A percentile compares a stretch with the other conserved stretches of the same genome.
Evolutionary conservation across 2,113 vertebrate species (phyloP).

Genomic region (Myrmecophaga tridactyla): DNA sequence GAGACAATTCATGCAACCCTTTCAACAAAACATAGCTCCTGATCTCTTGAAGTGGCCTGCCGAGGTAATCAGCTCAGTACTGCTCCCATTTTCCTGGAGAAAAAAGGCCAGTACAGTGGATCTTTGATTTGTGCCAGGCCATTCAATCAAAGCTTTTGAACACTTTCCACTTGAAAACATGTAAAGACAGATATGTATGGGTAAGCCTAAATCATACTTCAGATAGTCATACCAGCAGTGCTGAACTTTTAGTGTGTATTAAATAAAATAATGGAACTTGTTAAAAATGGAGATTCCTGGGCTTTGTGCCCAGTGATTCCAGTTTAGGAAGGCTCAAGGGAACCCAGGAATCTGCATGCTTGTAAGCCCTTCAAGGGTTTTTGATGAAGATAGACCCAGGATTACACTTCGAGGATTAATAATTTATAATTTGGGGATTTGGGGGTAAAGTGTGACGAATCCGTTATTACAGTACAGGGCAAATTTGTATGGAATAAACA

Average conservation of each 20-base stretch:
- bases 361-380: not conserved
- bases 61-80: not conserved
- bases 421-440: not conserved
- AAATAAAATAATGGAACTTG: not conserved
- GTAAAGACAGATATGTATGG: not conserved
- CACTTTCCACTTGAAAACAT: not conserved
- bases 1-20: not conserved
- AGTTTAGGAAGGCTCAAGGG: not conserved
- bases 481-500: not conserved
- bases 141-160: slow-evolving; percentile 17
- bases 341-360: not conserved
- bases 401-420: not conserved
- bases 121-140: not conserved
- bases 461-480: not conserved
- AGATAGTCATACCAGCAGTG: not conserved
- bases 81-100: not conserved
- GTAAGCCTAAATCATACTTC: not conserved
- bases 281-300: not conserved
- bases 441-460: not conserved
- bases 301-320: not conserved
- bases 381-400: not conserved
- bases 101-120: not conserved
- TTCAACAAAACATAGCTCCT: not conserved
- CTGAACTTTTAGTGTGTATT: not conserved
- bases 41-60: not conserved